phyloP scores from a whole-genome alignment of 2,113 vertebrate genomes.

The Petroica traversi region DNA sequence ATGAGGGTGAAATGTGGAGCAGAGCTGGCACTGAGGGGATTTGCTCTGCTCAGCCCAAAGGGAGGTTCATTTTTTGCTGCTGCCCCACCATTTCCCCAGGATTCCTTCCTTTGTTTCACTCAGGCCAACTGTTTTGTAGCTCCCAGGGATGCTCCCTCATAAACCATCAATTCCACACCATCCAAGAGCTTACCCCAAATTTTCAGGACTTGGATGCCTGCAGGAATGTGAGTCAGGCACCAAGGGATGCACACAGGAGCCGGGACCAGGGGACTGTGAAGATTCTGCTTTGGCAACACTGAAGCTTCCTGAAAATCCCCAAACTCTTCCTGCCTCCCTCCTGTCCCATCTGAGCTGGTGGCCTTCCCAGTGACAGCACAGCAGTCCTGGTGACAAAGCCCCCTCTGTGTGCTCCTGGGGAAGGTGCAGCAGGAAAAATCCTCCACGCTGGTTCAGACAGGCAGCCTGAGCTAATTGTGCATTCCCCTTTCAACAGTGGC shows the following conservation, averaged over 20 bases:
- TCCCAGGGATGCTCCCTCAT: neutral
- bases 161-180: neutral
- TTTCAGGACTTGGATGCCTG: neutral
- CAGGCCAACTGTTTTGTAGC: neutral
- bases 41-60: neutral
- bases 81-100: neutral
- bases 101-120: neutral
- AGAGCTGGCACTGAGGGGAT: neutral
- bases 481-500: neutral
- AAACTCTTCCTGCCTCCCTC: neutral
- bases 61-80: neutral
- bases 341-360: neutral
- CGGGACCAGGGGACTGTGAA: neutral
- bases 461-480: neutral
- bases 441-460: neutral
- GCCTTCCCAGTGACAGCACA: neutral
- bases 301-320: neutral
- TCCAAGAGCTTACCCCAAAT: neutral
- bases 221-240: neutral
- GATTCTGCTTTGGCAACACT: neutral
- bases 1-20: neutral
- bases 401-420: accelerated
- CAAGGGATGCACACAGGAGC: neutral
- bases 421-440: neutral
- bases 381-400: neutral